Conservation (phyloP, 2,797 vertebrate species). For the Meda fulgida region DNA sequence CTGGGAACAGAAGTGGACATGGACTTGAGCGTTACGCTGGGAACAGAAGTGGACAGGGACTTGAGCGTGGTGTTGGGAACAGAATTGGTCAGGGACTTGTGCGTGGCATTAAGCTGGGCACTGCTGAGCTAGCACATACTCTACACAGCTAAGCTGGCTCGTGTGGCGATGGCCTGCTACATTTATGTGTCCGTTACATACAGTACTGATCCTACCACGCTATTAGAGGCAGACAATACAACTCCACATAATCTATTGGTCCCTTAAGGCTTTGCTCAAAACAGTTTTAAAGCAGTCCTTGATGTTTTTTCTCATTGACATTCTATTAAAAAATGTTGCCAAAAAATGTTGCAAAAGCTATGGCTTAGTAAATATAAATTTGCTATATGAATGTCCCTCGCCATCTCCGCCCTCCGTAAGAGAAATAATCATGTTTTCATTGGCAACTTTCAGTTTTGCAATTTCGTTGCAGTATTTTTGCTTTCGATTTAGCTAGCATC, state of each 20-base stretch:
- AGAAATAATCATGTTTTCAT: constrained; percentile 38
- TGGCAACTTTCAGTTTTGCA: background rate
- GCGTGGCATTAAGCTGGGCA: no score
- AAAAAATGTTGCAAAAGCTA: constrained; percentile 74
- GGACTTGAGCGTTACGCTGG: no score
- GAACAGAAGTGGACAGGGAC: no score
- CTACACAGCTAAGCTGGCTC: constrained; percentile 46
- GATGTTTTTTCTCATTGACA: constrained; percentile 68
- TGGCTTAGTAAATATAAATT: constrained; percentile 80
- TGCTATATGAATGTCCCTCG: constrained; percentile 73
- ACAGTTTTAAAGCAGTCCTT: constrained; percentile 66
- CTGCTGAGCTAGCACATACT: no score
- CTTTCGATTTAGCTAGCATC: background rate
- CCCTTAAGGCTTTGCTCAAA: constrained; percentile 80
- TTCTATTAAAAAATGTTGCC: constrained; percentile 77
- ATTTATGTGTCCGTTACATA: constrained; percentile 67
- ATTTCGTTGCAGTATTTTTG: background rate
- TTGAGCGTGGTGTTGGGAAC: no score
- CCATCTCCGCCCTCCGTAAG: constrained; percentile 7
- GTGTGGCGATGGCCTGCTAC: constrained; percentile 69
- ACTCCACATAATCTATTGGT: constrained; percentile 71
- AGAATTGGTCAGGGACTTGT: no score
- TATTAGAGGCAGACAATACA: constrained; percentile 53
- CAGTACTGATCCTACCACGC: constrained; percentile 62
- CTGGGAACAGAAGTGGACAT: no score